phyloP scores from a whole-genome alignment of 2,113 vertebrate genomes.

The Petaurus breviceps region DNA sequence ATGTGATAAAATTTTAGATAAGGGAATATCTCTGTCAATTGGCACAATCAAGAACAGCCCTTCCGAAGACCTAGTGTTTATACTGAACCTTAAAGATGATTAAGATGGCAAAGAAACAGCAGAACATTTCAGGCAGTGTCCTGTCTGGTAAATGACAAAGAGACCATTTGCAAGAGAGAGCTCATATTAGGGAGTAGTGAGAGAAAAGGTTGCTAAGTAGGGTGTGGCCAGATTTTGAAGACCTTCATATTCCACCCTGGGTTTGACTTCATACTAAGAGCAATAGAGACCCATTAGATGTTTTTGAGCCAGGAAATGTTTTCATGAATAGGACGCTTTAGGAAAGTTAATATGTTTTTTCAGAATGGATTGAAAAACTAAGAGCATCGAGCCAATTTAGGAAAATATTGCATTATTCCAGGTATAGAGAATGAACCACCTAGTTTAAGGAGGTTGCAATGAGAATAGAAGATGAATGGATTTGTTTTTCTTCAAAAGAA shows the following conservation, averaged over 20 bases:
- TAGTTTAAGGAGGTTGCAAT: neutral
- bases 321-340: neutral
- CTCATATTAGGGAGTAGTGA: neutral
- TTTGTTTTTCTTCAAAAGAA: constrained; percentile 22
- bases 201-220: neutral
- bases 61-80: neutral
- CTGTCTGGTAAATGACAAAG: neutral
- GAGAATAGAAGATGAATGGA: neutral
- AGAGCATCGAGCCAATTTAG: neutral
- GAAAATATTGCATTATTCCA: neutral
- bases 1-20: neutral
- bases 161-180: neutral
- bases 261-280: neutral
- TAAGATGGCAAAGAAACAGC: neutral
- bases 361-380: neutral
- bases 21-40: neutral
- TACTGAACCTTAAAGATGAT: neutral
- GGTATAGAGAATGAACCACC: neutral
- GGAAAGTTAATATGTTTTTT: neutral
- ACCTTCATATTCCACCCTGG: neutral
- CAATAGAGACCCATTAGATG: neutral
- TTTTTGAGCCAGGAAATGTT: neutral
- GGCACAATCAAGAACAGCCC: neutral
- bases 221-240: neutral
- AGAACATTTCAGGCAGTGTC: neutral